Percentiles rank a stretch among this genome's conserved stretches.
Evolutionary conservation across 2,888 invertebrate species (phyloP).

Genomic region (Melipona bicolor): DNA sequence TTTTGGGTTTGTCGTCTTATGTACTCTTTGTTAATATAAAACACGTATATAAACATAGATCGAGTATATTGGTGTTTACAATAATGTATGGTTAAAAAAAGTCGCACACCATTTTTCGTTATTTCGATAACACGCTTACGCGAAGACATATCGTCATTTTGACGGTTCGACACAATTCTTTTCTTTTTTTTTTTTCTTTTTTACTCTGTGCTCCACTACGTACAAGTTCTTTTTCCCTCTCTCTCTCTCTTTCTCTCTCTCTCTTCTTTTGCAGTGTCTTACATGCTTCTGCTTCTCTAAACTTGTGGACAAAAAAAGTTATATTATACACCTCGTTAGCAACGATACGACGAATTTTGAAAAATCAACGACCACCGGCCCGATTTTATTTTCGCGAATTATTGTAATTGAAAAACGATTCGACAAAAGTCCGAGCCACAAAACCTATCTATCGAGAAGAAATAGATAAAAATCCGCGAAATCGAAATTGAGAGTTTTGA

Average conservation of each 20-base stretch:
- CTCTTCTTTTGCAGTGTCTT: constrained; percentile 4
- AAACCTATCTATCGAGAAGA: neutral
- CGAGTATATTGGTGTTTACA: constrained; percentile 83
- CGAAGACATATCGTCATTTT: constrained; percentile 44
- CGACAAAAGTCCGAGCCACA: neutral
- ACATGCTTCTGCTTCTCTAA: neutral
- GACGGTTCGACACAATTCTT: neutral
- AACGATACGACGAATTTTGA: neutral
- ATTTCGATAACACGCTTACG: constrained; percentile 51
- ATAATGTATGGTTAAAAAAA: constrained; percentile 74
- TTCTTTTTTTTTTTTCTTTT: constrained; percentile 17
- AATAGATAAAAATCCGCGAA: neutral
- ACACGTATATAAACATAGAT: constrained; percentile 84
- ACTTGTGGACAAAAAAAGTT: neutral
- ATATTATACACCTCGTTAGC: neutral
- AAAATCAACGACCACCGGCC: neutral
- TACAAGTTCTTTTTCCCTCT: constrained; percentile 10
- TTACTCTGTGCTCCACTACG: constrained; percentile 44
- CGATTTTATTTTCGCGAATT: too few species aligned
- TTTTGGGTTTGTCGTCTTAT: constrained; percentile 30
- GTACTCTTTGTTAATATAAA: constrained; percentile 80
- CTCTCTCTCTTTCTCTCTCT: neutral
- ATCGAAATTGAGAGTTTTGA: neutral
- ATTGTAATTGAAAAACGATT: neutral
- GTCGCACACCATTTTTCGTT: constrained; percentile 63